These are phyloP conservation scores for Argyrosomus regius DNA, from an alignment of 2,797 vertebrate genomes.

Conservation along the genomic window DNA sequence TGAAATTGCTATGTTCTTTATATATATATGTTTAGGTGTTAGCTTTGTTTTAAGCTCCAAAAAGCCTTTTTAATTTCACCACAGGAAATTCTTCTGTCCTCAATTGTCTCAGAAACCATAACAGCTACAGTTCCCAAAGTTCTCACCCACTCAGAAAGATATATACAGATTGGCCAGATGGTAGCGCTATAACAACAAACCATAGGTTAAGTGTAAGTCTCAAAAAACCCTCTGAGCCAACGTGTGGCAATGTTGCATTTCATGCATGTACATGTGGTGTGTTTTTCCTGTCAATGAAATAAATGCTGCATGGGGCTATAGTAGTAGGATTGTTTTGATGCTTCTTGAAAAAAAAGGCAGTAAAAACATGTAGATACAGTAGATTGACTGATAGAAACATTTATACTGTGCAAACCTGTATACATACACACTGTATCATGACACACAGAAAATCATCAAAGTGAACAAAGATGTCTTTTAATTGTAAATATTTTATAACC, in stretches of 20 bases:
- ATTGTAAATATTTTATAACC: conserved; percentile 48
- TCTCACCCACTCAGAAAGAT: too few species aligned
- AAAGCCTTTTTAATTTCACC: background rate
- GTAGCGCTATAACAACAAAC: too few species aligned
- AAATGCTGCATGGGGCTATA: too few species aligned
- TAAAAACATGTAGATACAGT: background rate
- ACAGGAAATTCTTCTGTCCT: background rate
- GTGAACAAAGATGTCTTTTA: conserved; percentile 25
- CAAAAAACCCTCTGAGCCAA: too few species aligned
- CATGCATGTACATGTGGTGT: too few species aligned
- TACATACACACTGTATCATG: background rate
- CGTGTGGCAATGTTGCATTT: too few species aligned
- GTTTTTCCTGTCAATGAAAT: too few species aligned
- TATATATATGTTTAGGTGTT: background rate
- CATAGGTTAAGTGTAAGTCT: too few species aligned
- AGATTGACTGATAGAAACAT: conserved; percentile 8
- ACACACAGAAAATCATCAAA: background rate
- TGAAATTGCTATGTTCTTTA: background rate
- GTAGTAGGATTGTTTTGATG: too few species aligned
- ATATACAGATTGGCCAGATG: too few species aligned
- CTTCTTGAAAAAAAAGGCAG: background rate
- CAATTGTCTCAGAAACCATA: too few species aligned
- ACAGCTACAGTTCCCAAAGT: too few species aligned
- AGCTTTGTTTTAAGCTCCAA: background rate
- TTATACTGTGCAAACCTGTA: background rate